Base-by-base conservation (phyloP, 2,113 vertebrate genomes). In the Thunnus thynnus region DNA sequence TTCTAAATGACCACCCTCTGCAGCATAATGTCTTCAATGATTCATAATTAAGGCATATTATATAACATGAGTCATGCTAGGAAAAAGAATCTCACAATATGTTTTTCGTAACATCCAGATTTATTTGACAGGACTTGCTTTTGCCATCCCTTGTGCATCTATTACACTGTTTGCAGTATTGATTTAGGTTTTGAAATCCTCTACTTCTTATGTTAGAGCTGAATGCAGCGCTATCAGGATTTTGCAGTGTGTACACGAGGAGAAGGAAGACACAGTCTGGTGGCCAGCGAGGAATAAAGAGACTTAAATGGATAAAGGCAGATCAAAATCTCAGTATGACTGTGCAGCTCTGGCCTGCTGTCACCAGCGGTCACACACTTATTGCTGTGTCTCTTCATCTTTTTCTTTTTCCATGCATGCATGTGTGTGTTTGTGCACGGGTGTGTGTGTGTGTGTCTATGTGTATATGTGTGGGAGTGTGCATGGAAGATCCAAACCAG, bases 311-410 rank as follows among this genome's bases (percentile, higher is more conserved):
- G 22, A 76, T 67, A 68, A 73, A 80, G 67, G 68, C 56, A 14
- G 55, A 84, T 67, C 60, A 80, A 77, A 79, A 74, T 60, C 46
- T 64, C 80, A 54, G 44, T 66, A 3, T 55, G 55, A 61, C 81
- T 64, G 69, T 78, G 74, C 57, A 61, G 55, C 80, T 75, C 32
- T 79, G 82, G 51, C 44, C 72, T 55, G 61, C 78, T 82, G 76
- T 79, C 72, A 55, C 80, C 69, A 63, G 22, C 63, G 78, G 71
- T 75, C 78, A 81, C 76, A 69, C 55, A 44, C 48, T 88, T 79
- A 84, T 86, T 72, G 80, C 52, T 30, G 5, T 73, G 2, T 72
- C 46, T 64, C 13, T 22, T 25, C 48, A 18, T 65, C 41, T 36
- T 27, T 55, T 52, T 72, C 14, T 46, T 20, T 70, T 20, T 72